phyloP scores from a whole-genome alignment of 1,140 invertebrate species.

The Orius insidiosus region DNA sequence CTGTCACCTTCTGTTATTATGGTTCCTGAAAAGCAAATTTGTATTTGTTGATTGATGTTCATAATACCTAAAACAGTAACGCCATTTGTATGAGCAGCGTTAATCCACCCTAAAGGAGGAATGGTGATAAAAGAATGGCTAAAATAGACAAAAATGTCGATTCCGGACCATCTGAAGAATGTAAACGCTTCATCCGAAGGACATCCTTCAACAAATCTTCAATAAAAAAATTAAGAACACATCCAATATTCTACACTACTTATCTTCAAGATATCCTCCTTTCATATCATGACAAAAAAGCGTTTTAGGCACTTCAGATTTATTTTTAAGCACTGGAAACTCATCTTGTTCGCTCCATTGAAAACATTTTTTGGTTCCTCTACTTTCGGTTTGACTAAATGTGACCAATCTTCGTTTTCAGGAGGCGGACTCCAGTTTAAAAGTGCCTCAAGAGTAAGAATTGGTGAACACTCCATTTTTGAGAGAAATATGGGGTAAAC shows the following conservation, averaged over 20 bases:
- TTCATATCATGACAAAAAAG: slow-evolving; percentile 93
- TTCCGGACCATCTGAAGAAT: slow-evolving; percentile 77
- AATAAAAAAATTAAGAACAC: slow-evolving; percentile 20
- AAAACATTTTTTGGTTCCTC: too few relatives aligned
- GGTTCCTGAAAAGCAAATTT: slow-evolving; percentile 43
- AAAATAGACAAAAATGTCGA: slow-evolving; percentile 94
- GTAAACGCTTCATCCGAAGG: slow-evolving; percentile 49
- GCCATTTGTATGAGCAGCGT: slow-evolving; percentile 79
- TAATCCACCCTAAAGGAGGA: slow-evolving; percentile 83
- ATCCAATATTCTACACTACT: slow-evolving; percentile 31
- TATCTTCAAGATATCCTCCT: slow-evolving; percentile 83
- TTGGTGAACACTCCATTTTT: too few relatives aligned
- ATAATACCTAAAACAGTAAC: slow-evolving; percentile 60
- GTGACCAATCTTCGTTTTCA: too few relatives aligned
- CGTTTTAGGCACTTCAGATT: slow-evolving; percentile 32
- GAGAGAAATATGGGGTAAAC: too few relatives aligned
- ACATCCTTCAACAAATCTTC: slow-evolving; percentile 44
- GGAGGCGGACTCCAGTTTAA: too few relatives aligned
- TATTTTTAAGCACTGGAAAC: too few relatives aligned
- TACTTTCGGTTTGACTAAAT: too few relatives aligned
- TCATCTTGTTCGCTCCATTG: too few relatives aligned
- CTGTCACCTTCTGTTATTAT: slow-evolving; percentile 54
- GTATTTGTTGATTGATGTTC: too few relatives aligned
- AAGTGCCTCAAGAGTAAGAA: too few relatives aligned
- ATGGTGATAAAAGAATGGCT: slow-evolving; percentile 90